Percentiles rank a stretch among this genome's conserved stretches.
These are phyloP conservation scores for Exocentrus adspersus DNA, from an alignment of 2,888 invertebrate species.

Conservation along the genomic window DNA sequence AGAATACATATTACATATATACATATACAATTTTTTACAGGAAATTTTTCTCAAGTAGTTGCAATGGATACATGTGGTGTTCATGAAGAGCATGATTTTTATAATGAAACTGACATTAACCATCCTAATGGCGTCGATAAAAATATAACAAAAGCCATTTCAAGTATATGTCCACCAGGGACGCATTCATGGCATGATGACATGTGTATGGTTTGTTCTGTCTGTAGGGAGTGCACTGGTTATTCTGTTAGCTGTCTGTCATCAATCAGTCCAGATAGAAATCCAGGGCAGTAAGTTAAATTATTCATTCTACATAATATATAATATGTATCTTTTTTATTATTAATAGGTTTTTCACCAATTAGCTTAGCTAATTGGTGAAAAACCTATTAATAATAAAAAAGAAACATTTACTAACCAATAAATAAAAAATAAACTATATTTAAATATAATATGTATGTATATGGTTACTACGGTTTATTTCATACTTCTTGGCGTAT, in stretches of 20 bases:
- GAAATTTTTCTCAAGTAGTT: slow-evolving; percentile 51
- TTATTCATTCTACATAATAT: too few species aligned
- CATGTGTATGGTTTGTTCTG: slow-evolving; percentile 88
- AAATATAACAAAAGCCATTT: slow-evolving; percentile 52
- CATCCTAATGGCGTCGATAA: slow-evolving; percentile 61
- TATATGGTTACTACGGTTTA: too few species aligned
- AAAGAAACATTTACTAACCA: too few species aligned
- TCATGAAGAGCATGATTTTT: slow-evolving; percentile 65
- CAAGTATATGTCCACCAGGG: slow-evolving; percentile 71
- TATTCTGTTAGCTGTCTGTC: slow-evolving; percentile 84
- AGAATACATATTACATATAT: too few species aligned
- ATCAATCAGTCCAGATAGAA: slow-evolving; percentile 79
- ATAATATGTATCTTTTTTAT: too few species aligned
- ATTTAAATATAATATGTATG: too few species aligned
- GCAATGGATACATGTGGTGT: slow-evolving; percentile 70
- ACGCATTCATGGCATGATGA: slow-evolving; percentile 84
- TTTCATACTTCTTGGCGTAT: too few species aligned
- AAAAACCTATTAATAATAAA: too few species aligned
- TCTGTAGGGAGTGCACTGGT: slow-evolving; percentile 94
- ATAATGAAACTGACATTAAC: slow-evolving; percentile 65
- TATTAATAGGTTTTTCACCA: too few species aligned
- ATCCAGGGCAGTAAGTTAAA: slow-evolving; percentile 89
- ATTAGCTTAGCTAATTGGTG: too few species aligned
- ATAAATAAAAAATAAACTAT: too few species aligned
- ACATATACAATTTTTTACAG: too few species aligned